Evolutionary conservation across 2,797 vertebrate genomes (phyloP).

Genomic region (Protosalanx chinensis): DNA sequence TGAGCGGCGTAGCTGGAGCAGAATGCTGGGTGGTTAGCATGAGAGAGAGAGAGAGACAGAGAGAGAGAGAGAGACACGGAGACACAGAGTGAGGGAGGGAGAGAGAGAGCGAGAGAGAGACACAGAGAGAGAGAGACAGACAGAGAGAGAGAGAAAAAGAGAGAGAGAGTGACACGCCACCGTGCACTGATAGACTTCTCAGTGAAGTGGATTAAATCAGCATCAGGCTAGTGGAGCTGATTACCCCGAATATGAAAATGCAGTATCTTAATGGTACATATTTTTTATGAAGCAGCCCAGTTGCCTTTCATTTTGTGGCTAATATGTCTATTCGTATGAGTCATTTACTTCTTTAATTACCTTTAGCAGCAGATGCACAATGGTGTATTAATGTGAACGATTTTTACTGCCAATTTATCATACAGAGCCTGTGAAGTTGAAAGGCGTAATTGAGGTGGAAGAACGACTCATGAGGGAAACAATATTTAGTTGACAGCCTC

Average conservation of each 20-base stretch:
- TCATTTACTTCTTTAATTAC: slow-evolving; percentile 99
- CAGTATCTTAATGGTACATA: slow-evolving; percentile 98
- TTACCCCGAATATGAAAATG: slow-evolving; percentile 92
- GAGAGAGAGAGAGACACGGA: neutral
- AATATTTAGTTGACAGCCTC: slow-evolving; percentile 98
- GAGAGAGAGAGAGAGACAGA: slow-evolving; percentile 61
- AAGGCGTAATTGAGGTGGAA: slow-evolving; percentile 99
- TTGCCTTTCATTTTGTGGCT: slow-evolving; percentile 97
- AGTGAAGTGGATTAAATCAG: slow-evolving; percentile 97
- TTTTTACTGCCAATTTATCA: slow-evolving; percentile 99
- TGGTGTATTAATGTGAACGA: slow-evolving; percentile 99
- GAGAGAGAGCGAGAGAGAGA: slow-evolving; percentile 54
- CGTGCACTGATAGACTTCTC: slow-evolving; percentile 96
- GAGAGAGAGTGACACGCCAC: slow-evolving; percentile 81
- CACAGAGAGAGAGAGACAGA: neutral
- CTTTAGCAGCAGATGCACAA: slow-evolving; percentile 99
- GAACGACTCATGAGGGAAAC: slow-evolving; percentile 94
- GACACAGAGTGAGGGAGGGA: slow-evolving; percentile 62
- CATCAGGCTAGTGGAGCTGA: slow-evolving; percentile 94
- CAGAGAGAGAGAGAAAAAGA: neutral
- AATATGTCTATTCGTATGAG: slow-evolving; percentile 99
- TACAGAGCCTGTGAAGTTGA: slow-evolving; percentile 94
- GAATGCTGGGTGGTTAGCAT: slow-evolving; percentile 66
- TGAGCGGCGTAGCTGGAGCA: slow-evolving; percentile 79
- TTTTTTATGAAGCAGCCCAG: slow-evolving; percentile 93